Percentiles rank a stretch among this genome's conserved stretches.
Evolutionary conservation across 2,797 vertebrate genomes (phyloP).

Genomic region (Peromyscus nudipes): DNA sequence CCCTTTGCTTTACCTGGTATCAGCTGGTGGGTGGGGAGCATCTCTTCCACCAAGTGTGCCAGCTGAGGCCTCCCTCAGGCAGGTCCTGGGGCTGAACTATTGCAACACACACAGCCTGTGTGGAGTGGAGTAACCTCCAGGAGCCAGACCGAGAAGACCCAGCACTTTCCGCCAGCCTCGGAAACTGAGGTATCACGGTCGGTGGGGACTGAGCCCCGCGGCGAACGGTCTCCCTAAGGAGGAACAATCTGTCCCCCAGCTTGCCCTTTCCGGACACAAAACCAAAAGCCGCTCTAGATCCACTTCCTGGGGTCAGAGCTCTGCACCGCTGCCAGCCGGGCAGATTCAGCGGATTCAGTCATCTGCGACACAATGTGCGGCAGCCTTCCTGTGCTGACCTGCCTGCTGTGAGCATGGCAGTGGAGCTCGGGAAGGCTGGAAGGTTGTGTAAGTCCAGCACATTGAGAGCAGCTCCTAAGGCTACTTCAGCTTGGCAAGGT

Average conservation of each 20-base stretch:
- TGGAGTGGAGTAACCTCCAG: neutral
- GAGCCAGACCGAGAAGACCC: neutral
- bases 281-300: neutral
- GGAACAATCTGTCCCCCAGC: neutral
- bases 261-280: neutral
- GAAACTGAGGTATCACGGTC: neutral
- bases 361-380: neutral
- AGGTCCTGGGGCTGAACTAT: too few relatives aligned
- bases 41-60: neutral
- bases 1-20: neutral
- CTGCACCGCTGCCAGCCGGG: too few relatives aligned
- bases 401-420: too few relatives aligned
- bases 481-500: neutral
- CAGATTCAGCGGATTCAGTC: neutral
- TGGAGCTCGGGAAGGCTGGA: neutral
- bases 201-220: rapidly evolving
- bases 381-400: neutral
- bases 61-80: neutral
- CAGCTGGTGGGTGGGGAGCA: neutral
- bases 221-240: neutral
- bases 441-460: neutral
- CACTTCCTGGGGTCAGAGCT: neutral
- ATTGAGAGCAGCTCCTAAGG: rapidly evolving
- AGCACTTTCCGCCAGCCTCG: neutral
- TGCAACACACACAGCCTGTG: neutral